These are phyloP conservation scores for Chaetorhynchus papuensis DNA, from an alignment of 2,113 vertebrate genomes.

Conservation along the genomic window DNA sequence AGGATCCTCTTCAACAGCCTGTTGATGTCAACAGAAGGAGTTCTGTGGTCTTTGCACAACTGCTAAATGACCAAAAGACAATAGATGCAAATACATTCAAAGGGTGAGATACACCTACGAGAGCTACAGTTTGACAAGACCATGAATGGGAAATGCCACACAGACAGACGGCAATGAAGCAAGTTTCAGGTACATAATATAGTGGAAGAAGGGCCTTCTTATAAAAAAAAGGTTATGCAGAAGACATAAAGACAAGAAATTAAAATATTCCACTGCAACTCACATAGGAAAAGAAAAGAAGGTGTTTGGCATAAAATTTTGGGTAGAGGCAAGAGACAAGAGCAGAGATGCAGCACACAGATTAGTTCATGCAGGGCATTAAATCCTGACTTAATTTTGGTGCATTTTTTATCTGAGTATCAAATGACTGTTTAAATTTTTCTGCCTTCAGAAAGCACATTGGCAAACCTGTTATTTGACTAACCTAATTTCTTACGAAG, in stretches of 20 bases:
- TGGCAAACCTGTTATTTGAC: background rate
- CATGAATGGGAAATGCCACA: background rate
- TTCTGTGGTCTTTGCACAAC: background rate
- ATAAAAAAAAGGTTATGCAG: background rate
- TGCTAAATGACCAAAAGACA: background rate
- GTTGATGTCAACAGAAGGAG: background rate
- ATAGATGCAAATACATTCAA: too few relatives aligned
- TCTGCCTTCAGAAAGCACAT: background rate
- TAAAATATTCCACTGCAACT: background rate
- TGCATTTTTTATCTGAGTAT: background rate
- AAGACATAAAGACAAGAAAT: background rate
- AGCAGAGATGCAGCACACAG: background rate
- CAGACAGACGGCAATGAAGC: background rate
- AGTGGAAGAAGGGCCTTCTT: background rate
- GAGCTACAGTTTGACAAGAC: background rate
- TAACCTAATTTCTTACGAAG: background rate
- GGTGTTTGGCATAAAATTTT: background rate
- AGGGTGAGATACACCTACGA: fast-evolving
- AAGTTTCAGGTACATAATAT: background rate
- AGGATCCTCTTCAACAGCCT: background rate
- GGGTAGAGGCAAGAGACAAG: background rate
- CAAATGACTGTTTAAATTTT: background rate
- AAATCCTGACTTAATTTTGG: background rate
- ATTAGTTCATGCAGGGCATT: background rate
- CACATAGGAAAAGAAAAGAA: background rate